Evolutionary conservation across 2,113 vertebrate genomes (phyloP), one percentile per base, ranked within the genome.

Genomic region (Phodopus roborovskii): DNA sequence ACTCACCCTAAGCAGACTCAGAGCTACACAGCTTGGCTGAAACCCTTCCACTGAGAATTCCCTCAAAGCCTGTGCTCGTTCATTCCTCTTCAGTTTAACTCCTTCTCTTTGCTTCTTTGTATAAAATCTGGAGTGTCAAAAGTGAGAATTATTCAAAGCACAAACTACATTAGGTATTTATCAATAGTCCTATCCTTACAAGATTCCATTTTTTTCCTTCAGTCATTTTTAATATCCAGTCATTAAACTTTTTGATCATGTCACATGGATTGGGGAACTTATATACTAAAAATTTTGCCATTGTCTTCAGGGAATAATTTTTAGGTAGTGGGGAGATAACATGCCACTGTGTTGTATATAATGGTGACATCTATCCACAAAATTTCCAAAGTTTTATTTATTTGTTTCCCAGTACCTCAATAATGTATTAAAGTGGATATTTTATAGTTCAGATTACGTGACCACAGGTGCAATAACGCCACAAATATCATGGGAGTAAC

Each of bases 1-100:
- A 95, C 45, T 96, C 97, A 88, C 77, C 97, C 93, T 93, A 96
- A 92, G 90, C 75, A 95, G 96, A 95, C 97, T 74, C 0, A 17
- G 87, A 85, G 74, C 83, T 87, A 92, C 83, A 94, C 85, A 95
- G 95, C 58, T 92, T 84, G 90, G 28, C 74, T 96, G 81, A 70
- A 85, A n/a, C 33, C n/a, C 28, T 73, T 70, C 79, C 78, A 30
- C 62, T 83, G 26, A 79, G 36, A 39, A 82, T 75, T 86, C 90
- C 70, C 66, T 96, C 79, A 91, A 2, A 91, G 1, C 16, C 50
- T 86, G 48, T 45, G 33, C 12, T 60, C 48, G 17, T 64, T 5
- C 7, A 48, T 19, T 45, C 45, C 75, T 7, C 10, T 83, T 68
- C 16, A 70, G 48, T 28, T 15, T 30, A 5, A 20, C 33, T 20